Conservation (phyloP, 2,113 vertebrate genomes). For the Passer montanus region DNA sequence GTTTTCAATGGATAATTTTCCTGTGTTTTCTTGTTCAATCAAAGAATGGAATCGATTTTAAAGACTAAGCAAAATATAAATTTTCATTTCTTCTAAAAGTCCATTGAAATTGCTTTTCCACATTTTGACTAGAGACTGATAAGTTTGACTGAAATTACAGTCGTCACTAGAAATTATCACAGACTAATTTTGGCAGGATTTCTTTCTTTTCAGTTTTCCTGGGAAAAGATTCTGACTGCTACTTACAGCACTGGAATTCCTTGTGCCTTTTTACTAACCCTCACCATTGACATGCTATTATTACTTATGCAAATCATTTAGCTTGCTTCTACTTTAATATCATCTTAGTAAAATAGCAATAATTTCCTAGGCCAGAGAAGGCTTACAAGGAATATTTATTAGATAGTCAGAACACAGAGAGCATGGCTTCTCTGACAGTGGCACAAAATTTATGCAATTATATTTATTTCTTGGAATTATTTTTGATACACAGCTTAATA, state of each 20-base stretch:
- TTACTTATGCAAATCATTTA: constrained; percentile 54
- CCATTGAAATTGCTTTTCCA: not conserved
- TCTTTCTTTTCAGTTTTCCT: not conserved
- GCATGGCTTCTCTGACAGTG: not conserved
- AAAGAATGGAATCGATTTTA: not conserved
- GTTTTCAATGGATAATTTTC: not conserved
- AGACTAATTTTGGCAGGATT: not conserved
- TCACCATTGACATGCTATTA: constrained; percentile 17
- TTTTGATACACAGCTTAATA: not conserved
- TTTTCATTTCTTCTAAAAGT: not conserved
- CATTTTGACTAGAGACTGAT: not conserved
- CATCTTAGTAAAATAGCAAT: constrained; percentile 21
- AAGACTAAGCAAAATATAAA: not conserved
- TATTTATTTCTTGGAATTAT: not conserved
- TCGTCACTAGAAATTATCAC: not conserved
- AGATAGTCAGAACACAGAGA: not conserved
- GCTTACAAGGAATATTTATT: not conserved
- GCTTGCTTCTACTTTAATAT: constrained; percentile 7
- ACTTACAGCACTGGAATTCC: not conserved
- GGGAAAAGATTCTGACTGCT: not conserved
- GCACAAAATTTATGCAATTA: not conserved
- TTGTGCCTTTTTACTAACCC: not conserved
- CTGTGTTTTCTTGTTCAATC: not conserved
- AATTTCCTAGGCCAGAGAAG: constrained; percentile 24
- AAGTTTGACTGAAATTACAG: not conserved